A percentile compares a stretch with the other conserved stretches of the same genome.
phyloP scores from a whole-genome alignment of 2,888 invertebrate species.

The Monochamus alternatus region DNA sequence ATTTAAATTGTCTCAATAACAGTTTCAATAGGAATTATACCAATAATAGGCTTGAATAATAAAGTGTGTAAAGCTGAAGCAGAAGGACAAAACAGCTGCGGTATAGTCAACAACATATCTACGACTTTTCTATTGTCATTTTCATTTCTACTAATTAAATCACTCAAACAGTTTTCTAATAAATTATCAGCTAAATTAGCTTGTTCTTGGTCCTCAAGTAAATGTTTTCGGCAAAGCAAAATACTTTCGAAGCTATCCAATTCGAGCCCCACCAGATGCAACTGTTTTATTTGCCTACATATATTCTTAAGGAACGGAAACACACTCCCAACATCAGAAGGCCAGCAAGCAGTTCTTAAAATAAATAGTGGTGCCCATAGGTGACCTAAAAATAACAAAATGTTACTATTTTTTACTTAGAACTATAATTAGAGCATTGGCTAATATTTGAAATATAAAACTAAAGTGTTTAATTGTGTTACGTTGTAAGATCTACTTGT shows the following conservation, averaged over 20 bases:
- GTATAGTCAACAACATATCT: conserved; percentile 61
- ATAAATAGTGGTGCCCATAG: conserved; percentile 77
- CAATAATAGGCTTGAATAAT: conserved; percentile 69
- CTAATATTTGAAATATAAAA: no score
- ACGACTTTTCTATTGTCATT: conserved; percentile 58
- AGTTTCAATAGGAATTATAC: conserved; percentile 68
- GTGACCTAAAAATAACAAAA: conserved; percentile 60
- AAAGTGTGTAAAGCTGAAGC: conserved; percentile 61
- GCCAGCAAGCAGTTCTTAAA: conserved; percentile 75
- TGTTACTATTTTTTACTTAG: background rate
- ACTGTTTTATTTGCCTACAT: conserved; percentile 54
- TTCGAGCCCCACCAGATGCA: conserved; percentile 60
- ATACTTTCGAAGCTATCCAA: conserved; percentile 65
- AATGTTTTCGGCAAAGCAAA: conserved; percentile 64
- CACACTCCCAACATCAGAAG: conserved; percentile 69
- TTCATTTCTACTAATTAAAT: conserved; percentile 54
- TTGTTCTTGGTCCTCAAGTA: conserved; percentile 61
- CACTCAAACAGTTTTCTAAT: conserved; percentile 55
- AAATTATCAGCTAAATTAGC: conserved; percentile 52
- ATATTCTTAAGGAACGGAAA: conserved; percentile 62
- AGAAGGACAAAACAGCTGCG: conserved; percentile 63
- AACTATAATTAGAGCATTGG: no score
- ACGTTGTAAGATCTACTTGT: background rate
- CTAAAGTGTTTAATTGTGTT: no score
- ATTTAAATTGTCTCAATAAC: conserved; percentile 69